phyloP scores from a whole-genome alignment of 2,797 vertebrate species.

The Xenentodon cancila region DNA sequence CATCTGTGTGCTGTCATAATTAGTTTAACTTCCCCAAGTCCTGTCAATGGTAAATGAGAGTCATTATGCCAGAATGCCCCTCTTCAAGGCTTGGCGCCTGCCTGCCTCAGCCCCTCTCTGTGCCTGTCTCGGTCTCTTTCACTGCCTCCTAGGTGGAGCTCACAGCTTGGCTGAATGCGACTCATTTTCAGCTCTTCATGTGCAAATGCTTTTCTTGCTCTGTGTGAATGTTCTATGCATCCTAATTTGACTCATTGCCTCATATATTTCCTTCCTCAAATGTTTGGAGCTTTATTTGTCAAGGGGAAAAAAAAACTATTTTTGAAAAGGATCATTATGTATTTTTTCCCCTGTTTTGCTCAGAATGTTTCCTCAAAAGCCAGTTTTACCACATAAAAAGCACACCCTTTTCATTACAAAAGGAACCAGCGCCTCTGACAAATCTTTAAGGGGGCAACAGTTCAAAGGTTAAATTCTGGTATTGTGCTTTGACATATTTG shows the following conservation, averaged over 20 bases:
- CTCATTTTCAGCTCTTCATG: slow-evolving; percentile 81
- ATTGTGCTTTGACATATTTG: not conserved
- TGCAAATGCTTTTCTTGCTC: slow-evolving; percentile 75
- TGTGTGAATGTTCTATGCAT: slow-evolving; percentile 72
- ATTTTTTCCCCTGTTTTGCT: slow-evolving; percentile 49
- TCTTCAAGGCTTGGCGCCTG: slow-evolving; percentile 79
- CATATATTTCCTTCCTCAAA: slow-evolving; percentile 62
- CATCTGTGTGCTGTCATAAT: slow-evolving; percentile 84
- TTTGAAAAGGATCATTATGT: slow-evolving; percentile 48
- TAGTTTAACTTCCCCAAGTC: slow-evolving; percentile 84
- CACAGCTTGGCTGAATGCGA: slow-evolving; percentile 79
- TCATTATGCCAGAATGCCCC: slow-evolving; percentile 82
- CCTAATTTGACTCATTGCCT: slow-evolving; percentile 74
- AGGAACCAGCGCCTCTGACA: slow-evolving; percentile 21
- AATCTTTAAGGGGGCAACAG: slow-evolving; percentile 7
- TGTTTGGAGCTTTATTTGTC: slow-evolving; percentile 59
- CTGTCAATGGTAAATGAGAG: slow-evolving; percentile 84
- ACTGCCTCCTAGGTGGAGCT: slow-evolving; percentile 79
- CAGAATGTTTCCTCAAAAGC: slow-evolving; percentile 40
- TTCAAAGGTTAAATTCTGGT: slow-evolving; percentile 24
- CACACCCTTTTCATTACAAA: slow-evolving; percentile 9
- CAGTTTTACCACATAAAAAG: slow-evolving; percentile 32
- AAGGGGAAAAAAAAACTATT: slow-evolving; percentile 25
- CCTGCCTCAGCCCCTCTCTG: slow-evolving; percentile 70
- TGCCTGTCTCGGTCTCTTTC: slow-evolving; percentile 74